phyloP scores from a whole-genome alignment of 2,113 vertebrate species.

The Heterotis niloticus region DNA sequence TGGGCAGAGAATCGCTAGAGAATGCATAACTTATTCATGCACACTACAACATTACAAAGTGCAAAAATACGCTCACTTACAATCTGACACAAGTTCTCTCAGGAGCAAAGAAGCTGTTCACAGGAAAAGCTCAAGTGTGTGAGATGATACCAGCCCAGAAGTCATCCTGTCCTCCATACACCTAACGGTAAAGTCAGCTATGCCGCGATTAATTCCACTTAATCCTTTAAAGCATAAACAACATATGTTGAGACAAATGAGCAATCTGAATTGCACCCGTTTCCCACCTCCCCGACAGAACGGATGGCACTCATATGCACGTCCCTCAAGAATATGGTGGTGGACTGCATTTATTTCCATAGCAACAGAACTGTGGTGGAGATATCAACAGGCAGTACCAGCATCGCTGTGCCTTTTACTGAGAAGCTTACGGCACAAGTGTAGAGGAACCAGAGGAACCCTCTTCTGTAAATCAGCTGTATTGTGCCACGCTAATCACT shows the following conservation, averaged over 20 bases:
- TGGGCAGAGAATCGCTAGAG: too few species aligned
- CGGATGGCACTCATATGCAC: not conserved
- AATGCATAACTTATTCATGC: too few species aligned
- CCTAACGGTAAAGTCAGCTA: not conserved
- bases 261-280: slow-evolving; percentile 4
- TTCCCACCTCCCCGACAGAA: not conserved
- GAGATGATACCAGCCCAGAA: not conserved
- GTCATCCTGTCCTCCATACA: not conserved
- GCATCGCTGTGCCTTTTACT: not conserved
- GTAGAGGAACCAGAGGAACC: not conserved
- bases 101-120: not conserved
- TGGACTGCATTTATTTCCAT: slow-evolving; percentile 45
- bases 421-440: not conserved
- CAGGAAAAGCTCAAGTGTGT: not conserved
- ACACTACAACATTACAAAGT: not conserved
- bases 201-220: not conserved
- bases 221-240: not conserved
- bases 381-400: slow-evolving; percentile 37
- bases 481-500: not conserved
- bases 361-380: slow-evolving; percentile 45
- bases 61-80: not conserved
- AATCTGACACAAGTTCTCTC: not conserved
- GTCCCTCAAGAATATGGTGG: slow-evolving; percentile 42
- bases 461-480: not conserved
- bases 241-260: slow-evolving; percentile 2